phyloP scores from a whole-genome alignment of 2,888 invertebrate genomes.

The Thereva unica region DNA sequence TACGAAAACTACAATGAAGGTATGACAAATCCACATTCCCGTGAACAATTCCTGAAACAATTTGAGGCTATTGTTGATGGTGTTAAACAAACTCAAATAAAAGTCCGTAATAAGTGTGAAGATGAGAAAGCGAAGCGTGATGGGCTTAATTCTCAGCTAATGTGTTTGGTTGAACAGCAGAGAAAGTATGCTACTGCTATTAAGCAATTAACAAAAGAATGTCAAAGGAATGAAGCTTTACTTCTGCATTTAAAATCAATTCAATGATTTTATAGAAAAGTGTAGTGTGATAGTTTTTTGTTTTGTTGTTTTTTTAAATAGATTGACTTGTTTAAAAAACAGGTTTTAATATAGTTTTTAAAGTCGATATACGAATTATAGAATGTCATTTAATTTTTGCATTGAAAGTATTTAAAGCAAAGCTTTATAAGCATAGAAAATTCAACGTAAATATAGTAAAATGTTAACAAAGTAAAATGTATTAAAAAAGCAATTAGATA shows the following conservation, averaged over 20 bases:
- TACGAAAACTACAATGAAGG: constrained; percentile 87
- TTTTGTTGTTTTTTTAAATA: no score
- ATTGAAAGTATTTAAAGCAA: no score
- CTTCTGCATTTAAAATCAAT: constrained; percentile 56
- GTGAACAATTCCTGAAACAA: constrained; percentile 88
- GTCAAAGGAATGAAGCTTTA: constrained; percentile 68
- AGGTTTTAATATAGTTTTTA: no score
- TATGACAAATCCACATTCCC: constrained; percentile 76
- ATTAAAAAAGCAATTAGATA: no score
- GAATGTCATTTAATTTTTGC: no score
- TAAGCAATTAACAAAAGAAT: constrained; percentile 75
- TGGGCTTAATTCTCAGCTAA: constrained; percentile 65
- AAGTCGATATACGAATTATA: no score
- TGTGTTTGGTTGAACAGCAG: constrained; percentile 69
- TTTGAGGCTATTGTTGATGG: constrained; percentile 88
- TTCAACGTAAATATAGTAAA: no score
- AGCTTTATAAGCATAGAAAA: no score
- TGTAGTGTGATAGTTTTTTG: no score
- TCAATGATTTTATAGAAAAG: constrained; percentile 42
- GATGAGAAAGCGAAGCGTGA: constrained; percentile 73
- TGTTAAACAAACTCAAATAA: constrained; percentile 82
- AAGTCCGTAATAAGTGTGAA: constrained; percentile 67
- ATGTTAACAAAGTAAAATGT: no score
- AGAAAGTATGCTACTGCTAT: constrained; percentile 77
- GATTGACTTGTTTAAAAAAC: no score